Evolutionary conservation across 2,113 vertebrate species (phyloP), one percentile per base, ranked within the genome.

Genomic region (Rhea pennata): DNA sequence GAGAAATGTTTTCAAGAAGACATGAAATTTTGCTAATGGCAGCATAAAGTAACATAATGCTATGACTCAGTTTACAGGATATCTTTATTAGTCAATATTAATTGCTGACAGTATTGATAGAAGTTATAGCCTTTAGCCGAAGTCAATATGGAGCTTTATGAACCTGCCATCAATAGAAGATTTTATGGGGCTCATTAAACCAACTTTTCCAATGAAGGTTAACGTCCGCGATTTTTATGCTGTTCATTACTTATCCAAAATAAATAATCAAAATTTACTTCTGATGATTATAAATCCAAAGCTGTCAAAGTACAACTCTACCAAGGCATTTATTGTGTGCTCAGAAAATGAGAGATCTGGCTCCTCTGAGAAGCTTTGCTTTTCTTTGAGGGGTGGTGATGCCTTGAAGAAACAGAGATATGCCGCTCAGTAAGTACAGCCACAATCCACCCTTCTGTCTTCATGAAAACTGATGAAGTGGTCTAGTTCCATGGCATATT

Each of bases 161-260:
- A 97, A 95, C 89, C 91, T 97, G 96, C 93, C 97, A 97, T 98
- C 97, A 92, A 96, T 89, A 97, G 97, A 95, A 97, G 97, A 96
- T 96, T 98, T 98, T 98, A 98, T 97, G 94, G 46, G 82, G 33
- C 90, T 97, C 97, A 98, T 98, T 98, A 98, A 98, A 96, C 66
- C 89, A 97, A 81, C 96, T 97, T 98, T 95, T 97, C 92, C 96
- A 95, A 93, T 70, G 88, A 97, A 97, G 92, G 95, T 97, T 97
- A 95, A 96, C 54, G 27, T 98, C 98, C 98, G 97, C 94, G 79
- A 82, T 94, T 98, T 97, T 98, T 96, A 96, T 92, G 85, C 81
- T 92, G 74, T 95, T 97, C 92, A 93, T 97, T 97, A 97, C 96
- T 97, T 97, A 97, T 97, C 92, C 88, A 97, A 96, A 98, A 97